phyloP scores from a whole-genome alignment of 1,140 invertebrate genomes.

The Metaphire vulgaris region DNA sequence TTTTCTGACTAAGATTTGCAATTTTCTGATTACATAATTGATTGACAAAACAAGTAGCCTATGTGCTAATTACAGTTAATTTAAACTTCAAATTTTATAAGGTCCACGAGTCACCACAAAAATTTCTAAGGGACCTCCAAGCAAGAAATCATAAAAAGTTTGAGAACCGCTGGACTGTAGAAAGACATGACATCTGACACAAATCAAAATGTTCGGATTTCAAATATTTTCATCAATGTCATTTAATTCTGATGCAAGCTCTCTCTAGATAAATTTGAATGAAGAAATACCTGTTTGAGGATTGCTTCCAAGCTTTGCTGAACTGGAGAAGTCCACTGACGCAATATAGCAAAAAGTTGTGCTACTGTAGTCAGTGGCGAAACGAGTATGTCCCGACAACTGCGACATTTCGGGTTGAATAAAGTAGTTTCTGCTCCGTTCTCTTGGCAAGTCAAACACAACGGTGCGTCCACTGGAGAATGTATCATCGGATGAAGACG shows the following conservation, averaged over 20 bases:
- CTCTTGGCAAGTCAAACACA: not conserved
- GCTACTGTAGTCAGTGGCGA: constrained; percentile 42
- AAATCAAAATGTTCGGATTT: too few species aligned
- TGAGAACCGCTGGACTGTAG: too few species aligned
- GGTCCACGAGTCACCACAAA: too few species aligned
- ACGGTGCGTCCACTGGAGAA: not conserved
- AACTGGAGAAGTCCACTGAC: constrained; percentile 58
- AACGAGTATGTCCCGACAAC: not conserved
- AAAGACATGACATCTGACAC: too few species aligned
- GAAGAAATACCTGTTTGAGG: constrained; percentile 53
- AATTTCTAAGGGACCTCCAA: too few species aligned
- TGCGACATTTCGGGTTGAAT: not conserved
- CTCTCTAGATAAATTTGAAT: too few species aligned
- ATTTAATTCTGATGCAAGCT: not conserved
- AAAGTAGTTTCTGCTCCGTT: not conserved
- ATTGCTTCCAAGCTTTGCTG: constrained; percentile 55
- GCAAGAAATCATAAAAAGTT: too few species aligned
- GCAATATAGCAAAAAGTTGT: constrained; percentile 56
- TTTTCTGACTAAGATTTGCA: too few species aligned
- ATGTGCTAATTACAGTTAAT: too few species aligned
- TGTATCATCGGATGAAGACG: not conserved
- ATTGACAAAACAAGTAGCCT: too few species aligned
- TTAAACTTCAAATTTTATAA: too few species aligned
- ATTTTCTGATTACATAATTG: too few species aligned
- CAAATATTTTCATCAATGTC: not conserved